Evolutionary conservation across 2,113 vertebrate species (phyloP), one percentile per base, ranked within the genome.

Genomic region (Ochotona curzoniae): DNA sequence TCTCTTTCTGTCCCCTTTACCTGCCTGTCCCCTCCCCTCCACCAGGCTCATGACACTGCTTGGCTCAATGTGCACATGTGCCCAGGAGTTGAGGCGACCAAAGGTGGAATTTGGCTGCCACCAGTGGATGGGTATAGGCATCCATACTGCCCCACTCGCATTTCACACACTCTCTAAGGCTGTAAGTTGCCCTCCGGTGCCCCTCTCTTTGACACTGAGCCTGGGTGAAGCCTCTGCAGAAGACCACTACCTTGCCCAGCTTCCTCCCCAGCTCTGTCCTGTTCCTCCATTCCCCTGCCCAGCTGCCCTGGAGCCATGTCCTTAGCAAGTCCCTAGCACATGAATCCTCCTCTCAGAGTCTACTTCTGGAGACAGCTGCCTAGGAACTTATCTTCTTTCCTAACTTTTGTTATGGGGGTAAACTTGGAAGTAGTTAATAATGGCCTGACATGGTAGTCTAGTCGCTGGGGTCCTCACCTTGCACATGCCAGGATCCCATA

Each of bases 381-480:
- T 82, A 32, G 32, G 25, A 54, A 73, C 60, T 28, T 76, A 79
- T 74, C 83, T 94, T 82, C 60, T n/a, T 79, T 14, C 81, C 70
- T 73, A 60, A 54, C 35, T 61, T 96, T 83, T 61, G 86, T 64
- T 51, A 64, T 7, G 21, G 30, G n/a, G 54, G 32, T 83, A 44
- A 71, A 86, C 47, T 83, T 74, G 47, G 79, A 80, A 83, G 76
- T 47, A 94, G 71, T 73, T 79, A 63, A 57, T 84, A 49, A 85
- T 5, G 38, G 38, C 38, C 38, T 44, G 38, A 6, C 38, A 44
- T 6, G 38, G 38, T 44, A 44, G 38, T 44, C 38, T 44, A 44
- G 38, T 44, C 4, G 38, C 38, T 44, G 38, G 38, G 38, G 6
- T 44, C 6, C 38, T 44, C 38, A 44, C 38, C 6, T 44, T 44